These are phyloP conservation scores for Apis cerana DNA, from an alignment of 1,140 invertebrate species.

Conservation along the genomic window DNA sequence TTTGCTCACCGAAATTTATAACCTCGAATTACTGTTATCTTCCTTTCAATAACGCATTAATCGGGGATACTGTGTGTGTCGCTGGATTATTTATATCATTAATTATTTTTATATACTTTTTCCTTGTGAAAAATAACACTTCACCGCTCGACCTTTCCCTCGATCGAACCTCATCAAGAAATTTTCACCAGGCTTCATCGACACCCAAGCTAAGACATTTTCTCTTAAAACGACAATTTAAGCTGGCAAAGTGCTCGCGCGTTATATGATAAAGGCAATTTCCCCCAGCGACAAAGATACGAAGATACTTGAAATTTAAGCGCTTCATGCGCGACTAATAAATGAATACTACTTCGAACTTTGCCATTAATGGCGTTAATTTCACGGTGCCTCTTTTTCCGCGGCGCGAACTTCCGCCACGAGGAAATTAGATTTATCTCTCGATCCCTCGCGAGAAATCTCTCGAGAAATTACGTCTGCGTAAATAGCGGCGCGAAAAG, in stretches of 20 bases:
- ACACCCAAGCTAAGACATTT: background rate
- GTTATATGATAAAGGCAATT: background rate
- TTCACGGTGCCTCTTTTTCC: slow-evolving; percentile 3
- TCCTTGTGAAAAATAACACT: too few species aligned
- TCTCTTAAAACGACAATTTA: background rate
- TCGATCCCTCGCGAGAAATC: slow-evolving; percentile 13
- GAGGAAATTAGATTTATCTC: slow-evolving; percentile 62
- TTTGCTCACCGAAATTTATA: too few species aligned
- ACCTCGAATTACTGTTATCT: too few species aligned
- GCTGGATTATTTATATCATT: too few species aligned
- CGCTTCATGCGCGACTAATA: slow-evolving; percentile 3
- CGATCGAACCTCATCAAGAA: too few species aligned
- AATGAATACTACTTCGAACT: slow-evolving; percentile 39
- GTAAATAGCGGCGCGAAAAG: slow-evolving; percentile 42
- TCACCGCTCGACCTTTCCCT: too few species aligned
- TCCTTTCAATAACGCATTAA: too few species aligned
- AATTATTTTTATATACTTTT: too few species aligned
- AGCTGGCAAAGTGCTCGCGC: background rate
- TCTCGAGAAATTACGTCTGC: slow-evolving; percentile 45
- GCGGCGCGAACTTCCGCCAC: background rate
- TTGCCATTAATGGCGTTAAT: slow-evolving; percentile 38
- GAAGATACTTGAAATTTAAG: background rate
- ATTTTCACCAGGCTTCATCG: background rate
- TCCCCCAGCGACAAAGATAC: slow-evolving; percentile 16
- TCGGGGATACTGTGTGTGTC: too few species aligned